Base-by-base conservation (phyloP, 2,797 vertebrate genomes). In the Momotus momota region DNA sequence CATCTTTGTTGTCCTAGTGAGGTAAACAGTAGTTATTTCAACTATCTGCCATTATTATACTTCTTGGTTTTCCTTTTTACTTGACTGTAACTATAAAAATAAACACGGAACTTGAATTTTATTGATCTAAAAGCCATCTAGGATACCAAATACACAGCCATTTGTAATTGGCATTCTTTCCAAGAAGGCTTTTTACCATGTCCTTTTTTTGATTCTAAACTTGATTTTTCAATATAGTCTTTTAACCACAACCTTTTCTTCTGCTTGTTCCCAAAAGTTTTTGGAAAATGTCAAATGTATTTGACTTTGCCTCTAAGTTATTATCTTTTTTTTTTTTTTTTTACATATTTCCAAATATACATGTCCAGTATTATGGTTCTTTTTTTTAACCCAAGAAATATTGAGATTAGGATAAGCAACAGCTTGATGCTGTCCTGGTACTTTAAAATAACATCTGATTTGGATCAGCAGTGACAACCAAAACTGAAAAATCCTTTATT, bases 321-420 rank as follows among this genome's bases (percentile, higher is more conserved):
- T 48, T 57, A 26, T 6, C 9, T 11, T 31, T 16, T 29, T 15
- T 48, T 31, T 16, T 29, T 15, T 48, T 41, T 27, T 14, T 2
- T 3, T 54, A 18, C 26, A 52, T 61, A 55, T 58, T 78, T 41
- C 25, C 25, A 6, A 46, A 29, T 58, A 7, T 72, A 10, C 2
- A 33, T 22, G 22, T 20, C 31, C 41, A 58, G 4, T 65, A 12
- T 35, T 35, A 35, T 35, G 35, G 35, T 27, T 27, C 0, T 0
- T 4, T 27, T 45, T 70, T 88, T 69, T 38, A 4, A 10, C 14
- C 14, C 65, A 27, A 85, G 25, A 66, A 86, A 72, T 71, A 64
- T 1, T 48, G 13, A 16, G 4, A 27, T 75, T 49, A 82, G 21
- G 54, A 66, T 16, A 89, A 40, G 12, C 3, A 70, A 52, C 7